These are phyloP conservation scores for Acromyrmex echinatior DNA, from an alignment of 1,140 invertebrate genomes.

Conservation along the genomic window DNA sequence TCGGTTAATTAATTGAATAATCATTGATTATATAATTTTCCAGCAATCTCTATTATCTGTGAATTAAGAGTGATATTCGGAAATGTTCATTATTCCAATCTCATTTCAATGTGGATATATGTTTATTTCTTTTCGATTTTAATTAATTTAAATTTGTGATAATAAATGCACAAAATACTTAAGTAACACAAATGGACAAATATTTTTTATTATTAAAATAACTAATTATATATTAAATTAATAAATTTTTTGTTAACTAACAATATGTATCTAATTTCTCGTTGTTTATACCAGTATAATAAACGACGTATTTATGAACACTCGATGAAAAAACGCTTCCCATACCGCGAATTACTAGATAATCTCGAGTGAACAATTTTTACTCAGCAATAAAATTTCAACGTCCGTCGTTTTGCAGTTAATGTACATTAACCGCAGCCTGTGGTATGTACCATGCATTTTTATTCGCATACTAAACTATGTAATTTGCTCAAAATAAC, in stretches of 20 bases:
- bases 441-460: conserved; percentile 17
- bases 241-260: neutral
- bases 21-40: conserved; percentile 35
- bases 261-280: neutral
- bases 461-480: conserved; percentile 34
- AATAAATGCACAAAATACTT: neutral
- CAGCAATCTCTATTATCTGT: conserved; percentile 25
- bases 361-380: conserved; percentile 28
- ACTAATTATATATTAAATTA: neutral
- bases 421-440: conserved; percentile 42
- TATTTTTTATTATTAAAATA: neutral
- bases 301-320: neutral
- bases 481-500: conserved; percentile 19
- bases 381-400: conserved; percentile 39
- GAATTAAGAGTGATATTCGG: conserved; percentile 36
- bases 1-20: conserved; percentile 51
- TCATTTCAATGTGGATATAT: neutral
- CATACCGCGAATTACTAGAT: conserved; percentile 1
- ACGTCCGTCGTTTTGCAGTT: conserved; percentile 29
- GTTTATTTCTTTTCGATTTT: conserved; percentile 4
- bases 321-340: neutral
- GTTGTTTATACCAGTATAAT: neutral
- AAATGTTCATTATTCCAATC: conserved; percentile 38
- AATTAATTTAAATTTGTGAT: conserved; percentile 17
- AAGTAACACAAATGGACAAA: neutral